These are phyloP conservation scores for Mellilla xanthometata DNA, from an alignment of 2,888 invertebrate species.

Conservation along the genomic window DNA sequence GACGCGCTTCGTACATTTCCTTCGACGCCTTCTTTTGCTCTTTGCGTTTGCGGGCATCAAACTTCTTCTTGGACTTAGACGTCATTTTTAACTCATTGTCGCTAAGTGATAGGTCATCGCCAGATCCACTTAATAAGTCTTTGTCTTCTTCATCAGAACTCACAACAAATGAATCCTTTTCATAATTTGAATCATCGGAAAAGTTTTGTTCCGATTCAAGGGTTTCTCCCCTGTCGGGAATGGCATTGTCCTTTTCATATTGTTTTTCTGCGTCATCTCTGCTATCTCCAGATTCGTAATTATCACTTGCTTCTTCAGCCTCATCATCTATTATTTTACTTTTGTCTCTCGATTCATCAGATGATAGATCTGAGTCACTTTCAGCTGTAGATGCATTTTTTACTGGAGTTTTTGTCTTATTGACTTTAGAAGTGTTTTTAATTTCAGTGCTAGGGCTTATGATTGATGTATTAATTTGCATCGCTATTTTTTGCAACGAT, in stretches of 20 bases:
- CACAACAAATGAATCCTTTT: constrained; percentile 81
- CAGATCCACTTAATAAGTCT: constrained; percentile 66
- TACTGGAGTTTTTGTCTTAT: constrained; percentile 18
- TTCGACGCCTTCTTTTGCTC: constrained; percentile 70
- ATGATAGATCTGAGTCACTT: constrained; percentile 7
- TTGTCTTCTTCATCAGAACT: constrained; percentile 73
- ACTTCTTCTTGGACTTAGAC: constrained; percentile 68
- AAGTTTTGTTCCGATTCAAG: constrained; percentile 72
- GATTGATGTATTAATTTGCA: constrained; percentile 58
- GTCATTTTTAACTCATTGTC: constrained; percentile 71
- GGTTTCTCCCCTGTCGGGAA: constrained; percentile 76
- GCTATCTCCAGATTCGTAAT: constrained; percentile 75
- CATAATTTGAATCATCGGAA: constrained; percentile 70
- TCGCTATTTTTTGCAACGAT: constrained; percentile 43
- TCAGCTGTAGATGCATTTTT: constrained; percentile 8
- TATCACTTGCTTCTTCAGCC: constrained; percentile 65
- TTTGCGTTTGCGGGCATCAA: constrained; percentile 62
- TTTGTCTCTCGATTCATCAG: constrained; percentile 32
- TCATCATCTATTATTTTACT: constrained; percentile 55
- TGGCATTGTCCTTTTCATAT: constrained; percentile 75
- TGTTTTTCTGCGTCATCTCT: constrained; percentile 72
- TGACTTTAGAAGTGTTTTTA: constrained; percentile 26
- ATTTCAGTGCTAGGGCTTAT: constrained; percentile 41
- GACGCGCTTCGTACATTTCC: constrained; percentile 73
- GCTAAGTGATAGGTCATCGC: constrained; percentile 67